Conservation (phyloP, 2,888 invertebrate species). For the Drepana falcataria region DNA sequence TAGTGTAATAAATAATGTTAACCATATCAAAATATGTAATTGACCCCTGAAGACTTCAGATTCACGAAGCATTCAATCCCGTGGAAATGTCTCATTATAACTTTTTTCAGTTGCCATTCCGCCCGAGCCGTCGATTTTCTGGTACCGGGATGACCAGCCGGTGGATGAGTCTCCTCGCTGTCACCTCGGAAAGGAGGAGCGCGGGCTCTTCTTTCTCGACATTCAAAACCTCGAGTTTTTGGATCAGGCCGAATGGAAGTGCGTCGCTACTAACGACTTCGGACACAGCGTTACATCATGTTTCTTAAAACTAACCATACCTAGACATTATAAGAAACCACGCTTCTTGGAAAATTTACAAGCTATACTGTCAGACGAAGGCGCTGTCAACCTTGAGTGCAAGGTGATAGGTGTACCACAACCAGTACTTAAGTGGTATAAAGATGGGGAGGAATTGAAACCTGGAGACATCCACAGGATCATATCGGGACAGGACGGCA, state of each 20-base stretch:
- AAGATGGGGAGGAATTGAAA: conserved; percentile 92
- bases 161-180: conserved; percentile 84
- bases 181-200: conserved; percentile 81
- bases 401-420: conserved; percentile 95
- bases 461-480: conserved; percentile 95
- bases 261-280: conserved; percentile 92
- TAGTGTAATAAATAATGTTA: too few species aligned
- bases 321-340: conserved; percentile 92
- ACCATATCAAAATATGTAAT: too few species aligned
- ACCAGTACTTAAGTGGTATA: conserved; percentile 94
- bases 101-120: conserved; percentile 83
- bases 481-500: conserved; percentile 93
- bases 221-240: conserved; percentile 86
- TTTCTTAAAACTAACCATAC: conserved; percentile 90
- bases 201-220: conserved; percentile 85
- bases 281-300: conserved; percentile 94
- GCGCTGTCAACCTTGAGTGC: conserved; percentile 94
- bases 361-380: conserved; percentile 91
- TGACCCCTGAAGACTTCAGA: too few species aligned
- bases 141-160: conserved; percentile 93
- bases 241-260: conserved; percentile 96
- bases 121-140: conserved; percentile 88
- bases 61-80: too few species aligned
- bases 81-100: too few species aligned
- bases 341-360: conserved; percentile 90